A percentile compares a stretch with the other conserved stretches of the same genome.
Evolutionary conservation across 1,140 invertebrate genomes (phyloP).

Genomic region (Heterodera schachtii): DNA sequence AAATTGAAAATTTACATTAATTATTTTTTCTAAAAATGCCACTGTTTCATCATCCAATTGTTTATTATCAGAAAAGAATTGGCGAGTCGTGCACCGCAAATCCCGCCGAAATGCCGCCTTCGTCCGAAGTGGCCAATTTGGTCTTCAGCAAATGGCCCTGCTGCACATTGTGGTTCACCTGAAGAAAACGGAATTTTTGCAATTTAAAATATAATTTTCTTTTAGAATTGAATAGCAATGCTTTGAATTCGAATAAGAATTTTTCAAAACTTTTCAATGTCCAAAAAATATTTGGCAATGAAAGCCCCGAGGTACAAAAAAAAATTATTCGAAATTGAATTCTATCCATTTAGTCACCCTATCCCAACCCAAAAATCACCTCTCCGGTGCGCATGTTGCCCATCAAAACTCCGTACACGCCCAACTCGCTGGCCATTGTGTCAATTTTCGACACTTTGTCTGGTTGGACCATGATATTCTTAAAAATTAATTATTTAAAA

Average conservation of each 20-base stretch:
- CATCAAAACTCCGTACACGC: constrained; percentile 85
- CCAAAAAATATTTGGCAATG: too few relatives aligned
- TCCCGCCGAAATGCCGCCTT: constrained; percentile 89
- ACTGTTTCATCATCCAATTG: too few relatives aligned
- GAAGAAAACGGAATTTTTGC: background rate
- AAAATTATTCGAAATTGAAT: too few relatives aligned
- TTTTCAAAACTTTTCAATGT: too few relatives aligned
- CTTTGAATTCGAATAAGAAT: too few relatives aligned
- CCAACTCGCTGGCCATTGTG: constrained; percentile 82
- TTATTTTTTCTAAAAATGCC: too few relatives aligned
- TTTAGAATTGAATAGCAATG: too few relatives aligned
- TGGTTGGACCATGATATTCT: constrained; percentile 82
- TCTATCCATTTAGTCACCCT: constrained; percentile 55
- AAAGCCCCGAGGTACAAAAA: too few relatives aligned
- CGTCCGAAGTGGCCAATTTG: constrained; percentile 81
- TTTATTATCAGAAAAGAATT: too few relatives aligned
- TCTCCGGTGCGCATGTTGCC: constrained; percentile 66
- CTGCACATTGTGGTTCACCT: background rate
- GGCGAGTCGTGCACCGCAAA: constrained; percentile 66
- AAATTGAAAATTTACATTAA: too few relatives aligned
- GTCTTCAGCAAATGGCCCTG: constrained; percentile 85
- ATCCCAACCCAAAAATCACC: constrained; percentile 72
- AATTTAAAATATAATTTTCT: too few relatives aligned
- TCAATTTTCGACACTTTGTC: constrained; percentile 68
- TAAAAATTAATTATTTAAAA: background rate